Evolutionary conservation across 1,140 invertebrate genomes (phyloP).

Genomic region (Caerostris darwini): DNA sequence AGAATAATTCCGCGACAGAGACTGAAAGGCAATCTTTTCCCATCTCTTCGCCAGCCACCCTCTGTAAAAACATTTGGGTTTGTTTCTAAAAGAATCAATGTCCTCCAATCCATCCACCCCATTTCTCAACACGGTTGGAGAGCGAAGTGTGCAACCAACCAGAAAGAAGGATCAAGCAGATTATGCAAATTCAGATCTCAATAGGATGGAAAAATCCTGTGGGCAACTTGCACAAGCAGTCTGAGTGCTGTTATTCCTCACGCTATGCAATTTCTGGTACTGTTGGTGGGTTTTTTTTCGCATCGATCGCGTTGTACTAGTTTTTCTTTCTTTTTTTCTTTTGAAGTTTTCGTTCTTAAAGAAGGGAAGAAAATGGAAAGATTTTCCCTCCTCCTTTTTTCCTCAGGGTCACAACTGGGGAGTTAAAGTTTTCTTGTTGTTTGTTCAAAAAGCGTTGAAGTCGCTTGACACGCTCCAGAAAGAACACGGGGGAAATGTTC

Average conservation of each 20-base stretch:
- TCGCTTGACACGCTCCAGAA: not conserved
- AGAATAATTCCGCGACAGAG: not conserved
- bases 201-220: slow-evolving; percentile 41
- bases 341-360: not conserved
- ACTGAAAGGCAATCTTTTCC: not conserved
- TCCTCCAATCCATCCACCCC: slow-evolving; percentile 8
- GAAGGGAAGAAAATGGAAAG: not conserved
- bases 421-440: not conserved
- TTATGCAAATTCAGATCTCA: slow-evolving; percentile 68
- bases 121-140: not conserved
- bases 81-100: slow-evolving; percentile 19
- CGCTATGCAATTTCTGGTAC: not conserved
- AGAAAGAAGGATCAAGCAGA: slow-evolving; percentile 51
- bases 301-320: not conserved
- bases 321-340: not conserved
- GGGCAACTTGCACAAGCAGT: not conserved
- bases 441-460: not conserved
- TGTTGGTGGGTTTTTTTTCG: not conserved
- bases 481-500: not conserved
- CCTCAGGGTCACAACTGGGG: slow-evolving; percentile 1
- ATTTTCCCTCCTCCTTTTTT: not conserved
- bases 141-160: slow-evolving; percentile 51
- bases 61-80: not conserved
- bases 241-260: not conserved
- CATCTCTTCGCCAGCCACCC: not conserved